Percentiles rank a stretch among this genome's conserved stretches.
phyloP scores from a whole-genome alignment of 2,113 vertebrate species.

The Megaptera novaeangliae region DNA sequence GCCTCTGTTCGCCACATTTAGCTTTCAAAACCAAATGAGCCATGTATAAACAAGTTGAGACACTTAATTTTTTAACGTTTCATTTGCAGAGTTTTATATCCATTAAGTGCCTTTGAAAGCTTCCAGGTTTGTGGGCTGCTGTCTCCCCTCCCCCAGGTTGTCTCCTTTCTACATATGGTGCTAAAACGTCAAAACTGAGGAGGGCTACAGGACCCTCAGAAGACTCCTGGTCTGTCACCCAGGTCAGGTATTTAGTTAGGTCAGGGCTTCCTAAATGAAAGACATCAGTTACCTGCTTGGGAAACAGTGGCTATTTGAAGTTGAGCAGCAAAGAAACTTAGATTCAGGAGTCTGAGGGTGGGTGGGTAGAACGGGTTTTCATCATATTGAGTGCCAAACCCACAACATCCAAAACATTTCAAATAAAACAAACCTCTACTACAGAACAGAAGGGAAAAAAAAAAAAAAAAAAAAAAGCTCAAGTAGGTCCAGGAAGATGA shows the following conservation, averaged over 20 bases:
- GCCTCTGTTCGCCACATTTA: slow-evolving; percentile 62
- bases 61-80: slow-evolving; percentile 75
- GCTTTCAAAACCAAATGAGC: slow-evolving; percentile 73
- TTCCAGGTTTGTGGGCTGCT: slow-evolving; percentile 73
- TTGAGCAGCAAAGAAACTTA: slow-evolving; percentile 29
- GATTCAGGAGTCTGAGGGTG: background rate
- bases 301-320: background rate
- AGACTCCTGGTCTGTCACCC: background rate
- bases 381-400: slow-evolving; percentile 47
- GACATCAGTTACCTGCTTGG: background rate
- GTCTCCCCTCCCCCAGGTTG: slow-evolving; percentile 68
- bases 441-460: background rate
- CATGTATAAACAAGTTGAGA: slow-evolving; percentile 67
- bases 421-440: background rate
- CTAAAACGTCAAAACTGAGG: slow-evolving; percentile 77
- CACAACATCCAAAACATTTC: background rate
- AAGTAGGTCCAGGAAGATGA: background rate
- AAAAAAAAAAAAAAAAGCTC: background rate
- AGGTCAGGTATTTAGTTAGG: slow-evolving; percentile 51
- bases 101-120: slow-evolving; percentile 87
- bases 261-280: slow-evolving; percentile 31
- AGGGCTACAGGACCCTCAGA: slow-evolving; percentile 72
- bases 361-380: background rate
- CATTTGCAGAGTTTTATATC: slow-evolving; percentile 81
- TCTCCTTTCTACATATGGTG: slow-evolving; percentile 81